These are phyloP conservation scores for Heloderma charlesbogerti DNA, from an alignment of 2,113 vertebrate species.

Conservation along the genomic window DNA sequence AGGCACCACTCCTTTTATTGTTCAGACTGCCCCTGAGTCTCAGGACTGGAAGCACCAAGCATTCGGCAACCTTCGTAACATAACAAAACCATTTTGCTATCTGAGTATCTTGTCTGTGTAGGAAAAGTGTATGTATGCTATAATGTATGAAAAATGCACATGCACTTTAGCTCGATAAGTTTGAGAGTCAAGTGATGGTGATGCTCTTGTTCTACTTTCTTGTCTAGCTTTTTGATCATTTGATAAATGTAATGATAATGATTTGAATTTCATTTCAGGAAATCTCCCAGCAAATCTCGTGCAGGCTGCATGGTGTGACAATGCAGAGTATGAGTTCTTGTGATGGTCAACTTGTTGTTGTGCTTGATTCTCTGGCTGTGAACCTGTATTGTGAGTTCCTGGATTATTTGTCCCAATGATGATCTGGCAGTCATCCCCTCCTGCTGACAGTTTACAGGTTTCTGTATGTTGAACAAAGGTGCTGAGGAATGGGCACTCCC, in stretches of 20 bases:
- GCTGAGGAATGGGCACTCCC: slow-evolving; percentile 83
- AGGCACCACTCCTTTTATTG: background rate
- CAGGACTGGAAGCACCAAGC: background rate
- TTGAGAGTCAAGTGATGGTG: background rate
- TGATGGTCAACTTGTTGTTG: slow-evolving; percentile 33
- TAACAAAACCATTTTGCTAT: background rate
- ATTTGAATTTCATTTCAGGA: slow-evolving; percentile 26
- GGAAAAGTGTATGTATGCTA: too few relatives aligned
- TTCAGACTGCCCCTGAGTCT: background rate
- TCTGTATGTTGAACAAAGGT: slow-evolving; percentile 83
- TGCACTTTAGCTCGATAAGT: background rate
- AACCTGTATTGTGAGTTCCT: slow-evolving; percentile 58
- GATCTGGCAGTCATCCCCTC: slow-evolving; percentile 85
- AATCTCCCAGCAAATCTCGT: slow-evolving; percentile 24
- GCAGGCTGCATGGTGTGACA: slow-evolving; percentile 19
- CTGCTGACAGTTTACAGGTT: slow-evolving; percentile 80
- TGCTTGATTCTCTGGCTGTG: slow-evolving; percentile 15
- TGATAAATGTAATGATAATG: slow-evolving; percentile 17
- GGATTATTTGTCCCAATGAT: slow-evolving; percentile 71
- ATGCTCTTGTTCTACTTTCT: background rate
- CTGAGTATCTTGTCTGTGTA: too few relatives aligned
- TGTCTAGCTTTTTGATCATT: background rate
- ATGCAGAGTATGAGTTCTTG: slow-evolving; percentile 6
- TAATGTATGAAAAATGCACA: background rate
- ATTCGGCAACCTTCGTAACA: background rate